Conservation (phyloP, 2,888 invertebrate species). For the Nomada fucata region DNA sequence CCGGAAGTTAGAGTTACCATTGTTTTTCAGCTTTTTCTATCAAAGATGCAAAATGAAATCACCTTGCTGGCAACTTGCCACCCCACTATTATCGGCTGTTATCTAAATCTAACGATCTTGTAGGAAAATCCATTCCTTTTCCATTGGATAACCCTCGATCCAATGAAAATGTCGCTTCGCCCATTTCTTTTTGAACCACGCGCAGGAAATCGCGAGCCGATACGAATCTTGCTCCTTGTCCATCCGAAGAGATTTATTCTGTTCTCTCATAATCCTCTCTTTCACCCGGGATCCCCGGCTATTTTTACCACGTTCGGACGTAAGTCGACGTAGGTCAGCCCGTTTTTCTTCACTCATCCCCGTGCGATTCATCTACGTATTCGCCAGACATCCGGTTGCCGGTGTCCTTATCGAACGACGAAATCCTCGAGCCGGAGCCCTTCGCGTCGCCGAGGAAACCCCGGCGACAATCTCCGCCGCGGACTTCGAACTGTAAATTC, state of each 20-base stretch:
- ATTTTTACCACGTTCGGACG: slow-evolving; percentile 40
- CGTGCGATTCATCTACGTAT: slow-evolving; percentile 41
- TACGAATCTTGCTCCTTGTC: neutral
- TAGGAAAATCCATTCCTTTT: too few species aligned
- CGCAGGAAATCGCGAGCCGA: neutral
- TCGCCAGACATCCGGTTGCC: slow-evolving; percentile 57
- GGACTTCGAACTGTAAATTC: neutral
- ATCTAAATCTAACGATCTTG: too few species aligned
- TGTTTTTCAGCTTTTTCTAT: too few species aligned
- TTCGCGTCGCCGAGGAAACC: slow-evolving; percentile 6
- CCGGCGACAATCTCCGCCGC: neutral
- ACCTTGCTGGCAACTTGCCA: too few species aligned
- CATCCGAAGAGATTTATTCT: neutral
- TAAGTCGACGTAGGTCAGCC: slow-evolving; percentile 11
- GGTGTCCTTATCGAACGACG: slow-evolving; percentile 44
- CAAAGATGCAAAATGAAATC: too few species aligned
- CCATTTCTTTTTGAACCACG: neutral
- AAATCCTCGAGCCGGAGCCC: slow-evolving; percentile 32
- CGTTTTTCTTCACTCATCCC: slow-evolving; percentile 42
- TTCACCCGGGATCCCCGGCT: slow-evolving; percentile 19
- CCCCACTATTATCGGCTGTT: too few species aligned
- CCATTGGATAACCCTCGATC: neutral
- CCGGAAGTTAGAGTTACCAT: too few species aligned
- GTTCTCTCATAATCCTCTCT: slow-evolving; percentile 1
- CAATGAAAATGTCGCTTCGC: neutral